phyloP scores from a whole-genome alignment of 2,888 invertebrate species.

The Hermaeophaga mercurialis region DNA sequence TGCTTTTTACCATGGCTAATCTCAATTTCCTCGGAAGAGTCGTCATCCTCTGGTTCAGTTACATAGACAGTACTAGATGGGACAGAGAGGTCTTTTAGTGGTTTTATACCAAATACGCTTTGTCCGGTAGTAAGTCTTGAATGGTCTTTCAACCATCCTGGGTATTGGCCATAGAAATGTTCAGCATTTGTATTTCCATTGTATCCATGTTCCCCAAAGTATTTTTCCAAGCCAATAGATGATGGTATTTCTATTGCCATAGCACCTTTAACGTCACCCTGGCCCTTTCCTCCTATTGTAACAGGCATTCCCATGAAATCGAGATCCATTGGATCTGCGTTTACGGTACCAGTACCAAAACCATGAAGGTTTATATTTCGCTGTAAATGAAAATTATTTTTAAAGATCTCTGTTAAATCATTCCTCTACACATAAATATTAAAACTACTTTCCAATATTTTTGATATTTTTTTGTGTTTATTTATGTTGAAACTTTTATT shows the following conservation, averaged over 20 bases:
- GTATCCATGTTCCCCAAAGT: not conserved
- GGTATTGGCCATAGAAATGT: not conserved
- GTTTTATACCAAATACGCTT: not conserved
- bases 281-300: slow-evolving; percentile 7
- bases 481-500: too few species aligned
- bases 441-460: too few species aligned
- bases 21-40: too few species aligned
- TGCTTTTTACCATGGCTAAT: too few species aligned
- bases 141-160: slow-evolving; percentile 2
- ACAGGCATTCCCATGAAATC: slow-evolving; percentile 7
- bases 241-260: not conserved
- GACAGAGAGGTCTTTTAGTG: not conserved
- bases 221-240: not conserved
- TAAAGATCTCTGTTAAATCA: too few species aligned
- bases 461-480: too few species aligned
- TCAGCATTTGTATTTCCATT: not conserved
- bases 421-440: too few species aligned
- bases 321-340: slow-evolving; percentile 2
- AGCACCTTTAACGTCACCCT: slow-evolving; percentile 7
- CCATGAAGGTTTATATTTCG: not conserved
- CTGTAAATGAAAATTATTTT: slow-evolving; percentile 2
- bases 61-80: too few species aligned
- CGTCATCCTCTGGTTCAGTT: too few species aligned
- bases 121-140: not conserved
- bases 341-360: slow-evolving; percentile 6